phyloP scores from a whole-genome alignment of 2,797 vertebrate species.

The Siniperca undulata region DNA sequence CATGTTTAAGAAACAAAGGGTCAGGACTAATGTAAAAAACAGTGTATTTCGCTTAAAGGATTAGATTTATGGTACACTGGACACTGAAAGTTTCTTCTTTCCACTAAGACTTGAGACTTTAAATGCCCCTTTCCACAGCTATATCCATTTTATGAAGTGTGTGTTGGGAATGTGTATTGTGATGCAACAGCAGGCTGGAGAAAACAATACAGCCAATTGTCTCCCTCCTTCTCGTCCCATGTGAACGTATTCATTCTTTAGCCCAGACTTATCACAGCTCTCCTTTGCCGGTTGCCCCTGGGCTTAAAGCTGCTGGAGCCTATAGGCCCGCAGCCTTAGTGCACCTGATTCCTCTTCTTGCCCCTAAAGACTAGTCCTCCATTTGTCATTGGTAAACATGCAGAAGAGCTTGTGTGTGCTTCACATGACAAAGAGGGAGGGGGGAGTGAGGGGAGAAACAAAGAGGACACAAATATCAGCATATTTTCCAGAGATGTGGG shows the following conservation, averaged over 20 bases:
- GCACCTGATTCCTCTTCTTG: conserved; percentile 78
- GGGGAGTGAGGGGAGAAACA: conserved; percentile 49
- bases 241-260: conserved; percentile 76
- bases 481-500: conserved; percentile 69
- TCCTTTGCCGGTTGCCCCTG: conserved; percentile 77
- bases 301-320: conserved; percentile 73
- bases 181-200: conserved; percentile 76
- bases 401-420: conserved; percentile 65
- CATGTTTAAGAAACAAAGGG: neutral
- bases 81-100: conserved; percentile 31
- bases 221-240: conserved; percentile 68
- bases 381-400: conserved; percentile 87
- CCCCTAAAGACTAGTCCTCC: conserved; percentile 81
- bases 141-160: conserved; percentile 75
- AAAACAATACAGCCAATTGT: conserved; percentile 75
- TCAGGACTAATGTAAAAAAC: neutral
- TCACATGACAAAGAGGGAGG: conserved; percentile 46
- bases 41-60: too few species aligned
- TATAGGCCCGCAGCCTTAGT: conserved; percentile 67
- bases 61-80: neutral
- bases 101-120: conserved; percentile 42
- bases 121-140: conserved; percentile 67
- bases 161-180: conserved; percentile 69
- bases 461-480: conserved; percentile 76
- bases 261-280: conserved; percentile 70